Conservation (phyloP, 1,140 invertebrate species). For the Lanistes nyassanus region DNA sequence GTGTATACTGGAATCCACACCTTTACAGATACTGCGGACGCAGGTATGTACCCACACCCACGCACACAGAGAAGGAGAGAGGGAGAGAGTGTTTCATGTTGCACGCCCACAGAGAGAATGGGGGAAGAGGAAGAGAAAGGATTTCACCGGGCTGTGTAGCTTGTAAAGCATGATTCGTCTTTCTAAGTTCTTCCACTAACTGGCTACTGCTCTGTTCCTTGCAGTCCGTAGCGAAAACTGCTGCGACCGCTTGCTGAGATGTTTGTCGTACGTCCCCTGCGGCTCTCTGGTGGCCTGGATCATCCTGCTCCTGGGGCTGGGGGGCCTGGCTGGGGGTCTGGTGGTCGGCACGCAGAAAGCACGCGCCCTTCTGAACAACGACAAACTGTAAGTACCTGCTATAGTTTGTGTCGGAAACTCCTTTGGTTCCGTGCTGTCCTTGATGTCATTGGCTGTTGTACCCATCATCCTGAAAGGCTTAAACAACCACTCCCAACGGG, state of each 20-base stretch:
- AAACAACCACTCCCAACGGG: no score
- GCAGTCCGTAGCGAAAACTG: conserved; percentile 47
- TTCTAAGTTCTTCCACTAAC: conserved; percentile 22
- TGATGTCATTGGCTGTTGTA: no score
- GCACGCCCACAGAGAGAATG: neutral
- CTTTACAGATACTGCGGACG: no score
- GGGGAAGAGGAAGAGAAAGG: neutral
- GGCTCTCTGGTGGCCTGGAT: conserved; percentile 60
- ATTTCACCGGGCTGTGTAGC: neutral
- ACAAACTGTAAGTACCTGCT: conserved; percentile 44
- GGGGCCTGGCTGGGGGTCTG: conserved; percentile 52
- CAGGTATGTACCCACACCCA: neutral
- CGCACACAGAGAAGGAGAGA: neutral
- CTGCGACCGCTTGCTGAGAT: conserved; percentile 50
- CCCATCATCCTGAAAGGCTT: no score
- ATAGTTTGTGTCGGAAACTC: no score
- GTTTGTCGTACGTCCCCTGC: conserved; percentile 57
- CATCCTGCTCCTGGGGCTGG: conserved; percentile 54
- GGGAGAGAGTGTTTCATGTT: neutral
- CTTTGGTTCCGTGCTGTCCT: no score
- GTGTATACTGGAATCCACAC: no score
- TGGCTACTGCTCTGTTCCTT: neutral
- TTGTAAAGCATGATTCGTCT: neutral
- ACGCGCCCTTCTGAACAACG: conserved; percentile 49
- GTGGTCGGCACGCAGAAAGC: conserved; percentile 53